phyloP scores from a whole-genome alignment of 2,797 vertebrate species.

The Menidia menidia region DNA sequence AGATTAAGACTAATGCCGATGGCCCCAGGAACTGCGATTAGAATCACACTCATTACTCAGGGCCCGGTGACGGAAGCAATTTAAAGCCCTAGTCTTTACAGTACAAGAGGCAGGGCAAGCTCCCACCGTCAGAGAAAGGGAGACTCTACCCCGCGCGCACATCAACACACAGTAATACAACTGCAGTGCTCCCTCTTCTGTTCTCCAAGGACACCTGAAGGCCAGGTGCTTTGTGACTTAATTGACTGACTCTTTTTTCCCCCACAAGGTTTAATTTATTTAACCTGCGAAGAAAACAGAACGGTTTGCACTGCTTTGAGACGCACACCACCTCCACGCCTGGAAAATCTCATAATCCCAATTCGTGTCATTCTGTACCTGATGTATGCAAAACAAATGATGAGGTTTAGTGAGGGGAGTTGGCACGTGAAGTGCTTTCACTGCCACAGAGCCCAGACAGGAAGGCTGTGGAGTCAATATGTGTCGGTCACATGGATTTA shows the following conservation, averaged over 20 bases:
- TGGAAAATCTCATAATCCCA: slow-evolving; percentile 6
- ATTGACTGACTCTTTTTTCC: slow-evolving; percentile 72
- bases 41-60: slow-evolving; percentile 91
- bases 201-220: slow-evolving; percentile 82
- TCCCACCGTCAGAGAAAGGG: slow-evolving; percentile 77
- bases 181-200: slow-evolving; percentile 56
- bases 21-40: slow-evolving; percentile 89
- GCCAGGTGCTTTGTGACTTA: slow-evolving; percentile 68
- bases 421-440: slow-evolving; percentile 43
- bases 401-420: slow-evolving; percentile 54
- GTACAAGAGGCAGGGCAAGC: slow-evolving; percentile 87
- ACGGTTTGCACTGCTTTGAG: slow-evolving; percentile 13
- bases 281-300: slow-evolving; percentile 49
- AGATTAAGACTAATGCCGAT: slow-evolving; percentile 89
- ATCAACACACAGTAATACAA: slow-evolving; percentile 42
- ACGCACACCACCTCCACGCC: slow-evolving; percentile 29
- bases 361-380: slow-evolving; percentile 1
- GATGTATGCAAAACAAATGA: slow-evolving; percentile 47
- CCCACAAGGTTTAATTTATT: slow-evolving; percentile 70
- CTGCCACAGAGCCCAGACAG: slow-evolving; percentile 36
- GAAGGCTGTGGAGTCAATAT: slow-evolving; percentile 80
- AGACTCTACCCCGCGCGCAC: slow-evolving; percentile 51
- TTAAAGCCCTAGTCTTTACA: slow-evolving; percentile 86
- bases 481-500: slow-evolving; percentile 67
- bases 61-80: slow-evolving; percentile 87